Conservation (phyloP, 2,888 invertebrate species). For the Hyposoter didymator region DNA sequence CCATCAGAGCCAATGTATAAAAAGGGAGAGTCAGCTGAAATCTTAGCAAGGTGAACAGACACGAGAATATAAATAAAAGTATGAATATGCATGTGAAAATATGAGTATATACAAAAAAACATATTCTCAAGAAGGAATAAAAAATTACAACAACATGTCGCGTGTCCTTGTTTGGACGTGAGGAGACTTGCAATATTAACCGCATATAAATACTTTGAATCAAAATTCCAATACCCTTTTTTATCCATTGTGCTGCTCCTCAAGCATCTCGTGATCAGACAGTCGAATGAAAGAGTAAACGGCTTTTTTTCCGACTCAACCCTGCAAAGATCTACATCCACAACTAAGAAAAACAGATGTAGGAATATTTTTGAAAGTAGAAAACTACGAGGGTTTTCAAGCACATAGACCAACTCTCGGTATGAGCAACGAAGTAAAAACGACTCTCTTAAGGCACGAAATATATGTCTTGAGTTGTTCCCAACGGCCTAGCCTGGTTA, state of each 20-base stretch:
- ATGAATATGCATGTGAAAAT: conserved; percentile 35
- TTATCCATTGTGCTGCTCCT: conserved; percentile 22
- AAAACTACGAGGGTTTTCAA: conserved; percentile 32
- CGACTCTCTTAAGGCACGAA: conserved; percentile 21
- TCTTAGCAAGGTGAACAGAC: conserved; percentile 13
- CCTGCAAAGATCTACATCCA: not conserved
- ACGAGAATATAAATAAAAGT: conserved; percentile 30
- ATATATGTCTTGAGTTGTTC: conserved; percentile 15
- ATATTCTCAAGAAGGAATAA: not conserved
- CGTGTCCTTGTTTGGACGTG: not conserved
- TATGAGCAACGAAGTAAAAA: conserved; percentile 54
- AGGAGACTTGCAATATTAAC: conserved; percentile 10
- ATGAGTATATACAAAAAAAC: not conserved
- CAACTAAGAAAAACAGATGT: conserved; percentile 12
- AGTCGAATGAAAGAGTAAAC: conserved; percentile 22
- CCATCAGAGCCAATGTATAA: conserved; percentile 18
- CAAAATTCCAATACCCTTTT: conserved; percentile 42
- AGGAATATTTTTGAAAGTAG: conserved; percentile 25
- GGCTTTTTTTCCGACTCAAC: conserved; percentile 36
- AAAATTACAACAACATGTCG: conserved; percentile 5
- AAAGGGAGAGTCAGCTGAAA: conserved; percentile 45
- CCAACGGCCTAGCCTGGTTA: conserved; percentile 57
- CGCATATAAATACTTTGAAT: conserved; percentile 35
- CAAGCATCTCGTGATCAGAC: conserved; percentile 29
- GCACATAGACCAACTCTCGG: conserved; percentile 1